Evolutionary conservation across 2,113 vertebrate genomes (phyloP).

Genomic region (Chaetorhynchus papuensis): DNA sequence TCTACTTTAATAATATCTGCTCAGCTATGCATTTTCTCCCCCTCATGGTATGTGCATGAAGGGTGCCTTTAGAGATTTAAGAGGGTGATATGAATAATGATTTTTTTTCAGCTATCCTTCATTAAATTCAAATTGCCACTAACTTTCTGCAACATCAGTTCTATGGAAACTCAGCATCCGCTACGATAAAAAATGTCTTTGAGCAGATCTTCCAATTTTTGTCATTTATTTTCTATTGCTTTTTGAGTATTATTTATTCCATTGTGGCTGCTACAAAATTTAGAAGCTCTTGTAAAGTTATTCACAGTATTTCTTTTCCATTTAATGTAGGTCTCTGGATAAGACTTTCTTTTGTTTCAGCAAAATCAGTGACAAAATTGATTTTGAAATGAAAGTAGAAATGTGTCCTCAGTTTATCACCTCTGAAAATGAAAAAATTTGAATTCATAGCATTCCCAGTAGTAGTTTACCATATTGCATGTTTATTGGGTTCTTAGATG

Average conservation of each 20-base stretch:
- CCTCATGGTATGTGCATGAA: neutral
- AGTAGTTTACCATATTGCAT: neutral
- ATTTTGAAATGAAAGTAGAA: constrained; percentile 2
- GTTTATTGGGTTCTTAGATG: neutral
- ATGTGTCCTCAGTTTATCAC: neutral
- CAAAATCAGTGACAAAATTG: neutral
- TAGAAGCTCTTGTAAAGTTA: neutral
- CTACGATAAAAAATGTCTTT: neutral
- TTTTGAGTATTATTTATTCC: neutral
- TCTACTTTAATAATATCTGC: neutral
- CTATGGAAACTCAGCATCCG: neutral
- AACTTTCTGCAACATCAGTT: neutral
- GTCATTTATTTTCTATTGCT: neutral
- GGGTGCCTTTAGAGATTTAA: neutral
- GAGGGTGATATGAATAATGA: neutral
- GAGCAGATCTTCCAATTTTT: neutral
- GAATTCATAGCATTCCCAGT: neutral
- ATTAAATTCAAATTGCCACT: neutral
- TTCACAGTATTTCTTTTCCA: neutral
- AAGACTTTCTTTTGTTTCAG: neutral
- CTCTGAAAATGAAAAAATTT: neutral
- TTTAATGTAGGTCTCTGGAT: neutral
- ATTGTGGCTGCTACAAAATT: neutral
- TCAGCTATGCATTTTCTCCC: neutral
- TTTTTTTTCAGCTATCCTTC: neutral